Conservation (phyloP, 2,888 invertebrate species). For the Torymus tubicola region DNA sequence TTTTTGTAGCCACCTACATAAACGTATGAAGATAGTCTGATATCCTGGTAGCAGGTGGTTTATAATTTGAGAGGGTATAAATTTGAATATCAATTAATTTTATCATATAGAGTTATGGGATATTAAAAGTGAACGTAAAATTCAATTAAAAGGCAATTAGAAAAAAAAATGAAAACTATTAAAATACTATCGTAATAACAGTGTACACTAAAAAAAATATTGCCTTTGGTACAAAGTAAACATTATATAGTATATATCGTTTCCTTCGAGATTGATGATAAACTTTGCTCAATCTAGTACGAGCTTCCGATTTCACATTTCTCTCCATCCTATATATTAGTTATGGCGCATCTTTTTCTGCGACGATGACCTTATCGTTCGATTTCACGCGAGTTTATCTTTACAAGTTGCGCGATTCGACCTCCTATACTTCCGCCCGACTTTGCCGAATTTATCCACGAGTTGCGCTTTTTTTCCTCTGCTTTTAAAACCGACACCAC, state of each 20-base stretch:
- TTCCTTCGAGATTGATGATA: no score
- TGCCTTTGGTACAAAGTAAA: no score
- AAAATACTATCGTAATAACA: no score
- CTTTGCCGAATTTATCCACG: conserved; percentile 48
- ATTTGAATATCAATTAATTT: no score
- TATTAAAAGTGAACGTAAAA: no score
- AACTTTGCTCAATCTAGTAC: not conserved
- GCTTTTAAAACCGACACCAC: conserved; percentile 1
- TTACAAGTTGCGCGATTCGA: conserved; percentile 46
- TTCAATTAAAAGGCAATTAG: no score
- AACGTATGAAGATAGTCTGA: conserved; percentile 3
- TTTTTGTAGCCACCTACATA: not conserved
- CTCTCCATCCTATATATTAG: not conserved
- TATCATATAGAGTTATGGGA: not conserved
- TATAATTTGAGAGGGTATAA: not conserved
- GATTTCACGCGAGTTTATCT: conserved; percentile 47
- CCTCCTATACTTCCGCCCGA: conserved; percentile 49
- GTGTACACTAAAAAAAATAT: no score
- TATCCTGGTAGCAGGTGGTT: conserved; percentile 6
- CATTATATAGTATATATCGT: no score
- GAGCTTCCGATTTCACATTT: conserved; percentile 11
- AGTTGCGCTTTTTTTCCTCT: conserved; percentile 15
- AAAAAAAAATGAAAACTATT: no score
- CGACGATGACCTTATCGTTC: conserved; percentile 43
- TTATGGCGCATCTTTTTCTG: not conserved